phyloP scores from a whole-genome alignment of 2,113 vertebrate genomes.

The Nothoprocta perdicaria region DNA sequence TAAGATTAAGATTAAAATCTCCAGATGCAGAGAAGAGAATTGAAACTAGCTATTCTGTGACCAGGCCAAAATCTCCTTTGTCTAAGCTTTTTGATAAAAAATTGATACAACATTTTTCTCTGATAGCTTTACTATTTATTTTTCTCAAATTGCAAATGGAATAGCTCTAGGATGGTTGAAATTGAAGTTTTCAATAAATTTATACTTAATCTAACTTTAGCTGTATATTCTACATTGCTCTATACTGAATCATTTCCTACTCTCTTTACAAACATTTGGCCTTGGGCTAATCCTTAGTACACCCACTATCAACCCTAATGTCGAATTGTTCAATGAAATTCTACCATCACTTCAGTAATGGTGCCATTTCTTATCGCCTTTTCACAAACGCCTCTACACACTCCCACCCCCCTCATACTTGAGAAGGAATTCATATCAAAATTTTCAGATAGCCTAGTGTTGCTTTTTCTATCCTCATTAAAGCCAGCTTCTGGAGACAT shows the following conservation, averaged over 20 bases:
- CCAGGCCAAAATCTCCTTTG: neutral
- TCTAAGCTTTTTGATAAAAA: neutral
- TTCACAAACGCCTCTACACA: constrained; percentile 48
- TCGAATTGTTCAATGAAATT: constrained; percentile 29
- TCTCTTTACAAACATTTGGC: constrained; percentile 64
- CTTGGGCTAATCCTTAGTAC: constrained; percentile 34
- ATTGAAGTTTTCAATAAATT: neutral
- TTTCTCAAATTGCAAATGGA: neutral
- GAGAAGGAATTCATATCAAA: constrained; percentile 14
- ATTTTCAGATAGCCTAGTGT: neutral
- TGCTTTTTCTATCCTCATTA: neutral
- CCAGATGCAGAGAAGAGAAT: neutral
- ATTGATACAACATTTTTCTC: rapidly evolving
- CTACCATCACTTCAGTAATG: constrained; percentile 61
- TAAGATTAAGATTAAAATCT: neutral
- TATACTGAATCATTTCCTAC: constrained; percentile 16
- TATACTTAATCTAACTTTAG: neutral
- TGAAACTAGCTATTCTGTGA: neutral
- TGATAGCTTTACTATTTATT: neutral
- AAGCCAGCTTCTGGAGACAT: neutral
- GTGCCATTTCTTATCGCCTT: constrained; percentile 55
- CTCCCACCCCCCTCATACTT: neutral
- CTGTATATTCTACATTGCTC: neutral
- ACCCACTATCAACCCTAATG: constrained; percentile 26
- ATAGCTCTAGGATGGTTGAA: neutral